Percentiles rank a stretch among this genome's conserved stretches.
phyloP scores from a whole-genome alignment of 2,797 vertebrate species.

The Smutsia gigantea region DNA sequence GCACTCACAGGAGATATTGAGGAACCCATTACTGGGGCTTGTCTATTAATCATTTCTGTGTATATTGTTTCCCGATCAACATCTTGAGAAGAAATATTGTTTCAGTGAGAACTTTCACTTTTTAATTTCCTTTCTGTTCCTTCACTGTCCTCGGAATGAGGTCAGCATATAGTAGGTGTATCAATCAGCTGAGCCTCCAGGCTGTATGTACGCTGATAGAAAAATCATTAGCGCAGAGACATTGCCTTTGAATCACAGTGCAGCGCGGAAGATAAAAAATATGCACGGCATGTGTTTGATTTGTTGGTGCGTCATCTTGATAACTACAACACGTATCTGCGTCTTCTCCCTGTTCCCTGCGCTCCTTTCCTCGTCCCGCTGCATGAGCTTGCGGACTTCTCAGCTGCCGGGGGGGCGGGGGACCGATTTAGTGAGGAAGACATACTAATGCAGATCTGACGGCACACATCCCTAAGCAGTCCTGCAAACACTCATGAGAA shows the following conservation, averaged over 20 bases:
- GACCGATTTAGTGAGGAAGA: neutral
- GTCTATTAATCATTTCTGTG: neutral
- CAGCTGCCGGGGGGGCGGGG: neutral
- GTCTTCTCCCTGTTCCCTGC: neutral
- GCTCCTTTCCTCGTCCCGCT: neutral
- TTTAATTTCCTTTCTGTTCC: conserved; percentile 11
- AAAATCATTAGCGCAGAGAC: neutral
- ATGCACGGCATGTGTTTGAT: neutral
- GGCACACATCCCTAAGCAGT: neutral
- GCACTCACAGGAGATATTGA: neutral
- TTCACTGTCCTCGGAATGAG: neutral
- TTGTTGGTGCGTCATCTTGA: neutral
- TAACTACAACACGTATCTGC: neutral
- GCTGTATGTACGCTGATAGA: neutral
- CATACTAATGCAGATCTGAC: neutral
- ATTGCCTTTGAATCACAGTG: neutral
- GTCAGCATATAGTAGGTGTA: neutral
- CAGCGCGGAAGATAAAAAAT: neutral
- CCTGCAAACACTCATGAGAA: neutral
- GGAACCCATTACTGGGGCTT: neutral
- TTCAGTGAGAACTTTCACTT: neutral
- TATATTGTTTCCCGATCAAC: neutral
- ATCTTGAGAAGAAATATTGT: neutral
- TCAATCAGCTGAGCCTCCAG: neutral
- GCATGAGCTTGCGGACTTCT: neutral